Evolutionary conservation across 2,888 invertebrate species (phyloP).

Genomic region (Sisyra terminalis): DNA sequence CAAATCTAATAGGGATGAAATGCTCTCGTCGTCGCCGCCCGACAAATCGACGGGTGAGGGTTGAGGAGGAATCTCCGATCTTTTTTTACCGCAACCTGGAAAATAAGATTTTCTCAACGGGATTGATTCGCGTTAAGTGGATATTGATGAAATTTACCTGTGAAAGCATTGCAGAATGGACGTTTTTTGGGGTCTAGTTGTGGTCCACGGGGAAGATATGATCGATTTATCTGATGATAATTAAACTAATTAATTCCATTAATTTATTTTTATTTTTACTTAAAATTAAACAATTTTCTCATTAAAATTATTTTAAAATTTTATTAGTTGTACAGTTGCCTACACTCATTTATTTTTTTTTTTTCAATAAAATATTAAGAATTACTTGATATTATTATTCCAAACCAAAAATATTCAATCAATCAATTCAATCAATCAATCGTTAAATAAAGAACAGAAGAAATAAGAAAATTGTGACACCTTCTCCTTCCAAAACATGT

Average conservation of each 20-base stretch:
- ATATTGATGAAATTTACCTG: conserved; percentile 37
- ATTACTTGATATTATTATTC: too few species aligned
- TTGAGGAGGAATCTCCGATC: conserved; percentile 30
- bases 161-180: conserved; percentile 81
- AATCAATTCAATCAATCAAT: too few species aligned
- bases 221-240: conserved; percentile 4
- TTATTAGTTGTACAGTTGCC: too few species aligned
- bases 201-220: neutral
- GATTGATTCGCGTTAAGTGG: neutral
- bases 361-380: too few species aligned
- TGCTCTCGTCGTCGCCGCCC: conserved; percentile 35
- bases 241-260: neutral
- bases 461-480: too few species aligned
- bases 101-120: conserved; percentile 2
- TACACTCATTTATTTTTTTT: too few species aligned
- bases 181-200: conserved; percentile 47
- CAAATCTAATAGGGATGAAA: conserved; percentile 46
- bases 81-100: conserved; percentile 57
- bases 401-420: too few species aligned
- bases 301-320: too few species aligned
- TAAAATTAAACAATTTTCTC: too few species aligned
- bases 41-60: conserved; percentile 15
- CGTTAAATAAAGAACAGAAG: too few species aligned
- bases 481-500: too few species aligned
- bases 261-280: neutral